Base-by-base conservation (phyloP, 2,888 invertebrate species). In the Athalia cordata region DNA sequence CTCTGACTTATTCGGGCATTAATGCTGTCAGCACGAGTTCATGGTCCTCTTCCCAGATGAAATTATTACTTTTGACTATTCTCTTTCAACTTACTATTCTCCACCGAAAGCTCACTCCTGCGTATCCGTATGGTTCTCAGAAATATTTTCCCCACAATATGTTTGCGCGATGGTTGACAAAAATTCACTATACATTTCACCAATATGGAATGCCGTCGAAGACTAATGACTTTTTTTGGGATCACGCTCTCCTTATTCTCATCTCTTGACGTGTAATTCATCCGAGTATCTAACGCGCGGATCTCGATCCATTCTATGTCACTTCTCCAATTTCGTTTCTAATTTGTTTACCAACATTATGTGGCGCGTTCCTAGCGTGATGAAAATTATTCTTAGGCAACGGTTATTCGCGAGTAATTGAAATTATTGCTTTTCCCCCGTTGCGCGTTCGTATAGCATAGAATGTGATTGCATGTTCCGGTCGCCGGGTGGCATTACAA, bases 381-480 rank as follows among this genome's bases (percentile, higher is more conserved):
- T 55, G 68, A 43, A 68, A 68, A 29, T 68, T 55, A 55, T 68
- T 68, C 68, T 43, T 52, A n/a, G 52, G 68, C 68, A 68, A 43
- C 52, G 52, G 29, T 68, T 72, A 57, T 72, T 29, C 29, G 52
- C 72, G 52, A 61, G 59, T 72, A 72, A 72, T 72, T 72, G 15
- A 72, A 72, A 61, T 72, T 72, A 72, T 72, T 72, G 50, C 72
- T 55, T 3, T 11, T 13, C 59, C 59, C 72, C 59, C 47, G 45
- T n/a, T n/a, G n/a, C n/a, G n/a, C n/a, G n/a, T 68, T 61, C 57
- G 47, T 13, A 59, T 8, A 3, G 55, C 55, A 55, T 9, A 49
- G 59, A 72, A 72, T 68, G 68, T 55, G 72, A 72, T 72, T 61
- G 72, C 72, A 75, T 75, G 62, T 75, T 62, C 61, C 43, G 45